phyloP scores from a whole-genome alignment of 2,888 invertebrate species.

The Uloborus plumipes region DNA sequence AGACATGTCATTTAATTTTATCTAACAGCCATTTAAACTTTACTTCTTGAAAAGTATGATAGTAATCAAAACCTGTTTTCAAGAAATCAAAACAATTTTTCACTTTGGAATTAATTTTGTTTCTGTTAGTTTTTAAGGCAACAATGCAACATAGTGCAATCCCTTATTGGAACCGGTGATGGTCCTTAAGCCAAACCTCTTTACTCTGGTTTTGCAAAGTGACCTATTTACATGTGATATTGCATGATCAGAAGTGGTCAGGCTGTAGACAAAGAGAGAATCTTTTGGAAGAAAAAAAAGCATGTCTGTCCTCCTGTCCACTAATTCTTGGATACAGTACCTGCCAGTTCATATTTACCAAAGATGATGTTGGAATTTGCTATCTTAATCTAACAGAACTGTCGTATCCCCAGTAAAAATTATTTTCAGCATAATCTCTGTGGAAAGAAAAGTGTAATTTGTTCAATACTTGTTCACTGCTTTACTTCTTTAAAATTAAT shows the following conservation, averaged over 20 bases:
- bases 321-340: conserved; percentile 60
- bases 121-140: no score
- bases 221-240: conserved; percentile 60
- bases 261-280: conserved; percentile 54
- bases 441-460: no score
- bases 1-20: no score
- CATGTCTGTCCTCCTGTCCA: conserved; percentile 55
- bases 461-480: no score
- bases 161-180: conserved; percentile 56
- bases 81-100: no score
- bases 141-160: conserved; percentile 21
- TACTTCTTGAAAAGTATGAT: no score
- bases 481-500: no score
- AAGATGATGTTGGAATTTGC: conserved; percentile 53
- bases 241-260: conserved; percentile 61
- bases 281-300: conserved; percentile 17
- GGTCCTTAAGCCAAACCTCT: conserved; percentile 48
- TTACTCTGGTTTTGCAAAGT: conserved; percentile 55
- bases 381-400: conserved; percentile 40
- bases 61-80: no score
- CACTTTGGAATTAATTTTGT: no score
- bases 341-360: conserved; percentile 63
- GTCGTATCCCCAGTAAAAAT: conserved; percentile 30
- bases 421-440: not conserved
- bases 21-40: no score